phyloP scores from a whole-genome alignment of 2,888 invertebrate species.

The Campopleginae sp. region DNA sequence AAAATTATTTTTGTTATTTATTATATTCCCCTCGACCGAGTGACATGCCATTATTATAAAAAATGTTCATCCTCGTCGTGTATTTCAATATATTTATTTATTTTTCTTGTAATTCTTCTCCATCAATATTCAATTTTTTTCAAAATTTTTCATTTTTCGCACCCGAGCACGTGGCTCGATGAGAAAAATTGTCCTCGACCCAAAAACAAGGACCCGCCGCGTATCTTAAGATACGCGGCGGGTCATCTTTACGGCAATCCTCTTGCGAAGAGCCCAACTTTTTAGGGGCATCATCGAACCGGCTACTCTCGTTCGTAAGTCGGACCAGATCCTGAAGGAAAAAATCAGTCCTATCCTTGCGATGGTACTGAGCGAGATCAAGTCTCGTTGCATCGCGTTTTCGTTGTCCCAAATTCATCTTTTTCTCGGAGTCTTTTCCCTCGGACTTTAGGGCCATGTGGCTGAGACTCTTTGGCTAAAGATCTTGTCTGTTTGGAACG shows the following conservation, averaged over 20 bases:
- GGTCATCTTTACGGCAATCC: background rate
- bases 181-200: background rate
- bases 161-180: background rate
- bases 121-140: no score
- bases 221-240: background rate
- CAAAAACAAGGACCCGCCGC: background rate
- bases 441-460: constrained; percentile 19
- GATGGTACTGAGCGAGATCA: background rate
- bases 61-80: background rate
- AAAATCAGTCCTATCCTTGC: background rate
- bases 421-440: background rate
- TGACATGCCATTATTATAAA: background rate
- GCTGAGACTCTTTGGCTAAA: constrained; percentile 68
- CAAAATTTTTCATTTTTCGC: no score
- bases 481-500: constrained; percentile 61
- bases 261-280: no score
- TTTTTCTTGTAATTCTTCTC: background rate
- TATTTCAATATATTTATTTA: background rate
- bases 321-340: no score
- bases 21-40: constrained; percentile 1
- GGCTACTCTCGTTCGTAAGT: no score
- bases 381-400: background rate
- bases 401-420: background rate
- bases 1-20: no score
- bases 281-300: no score